phyloP scores from a whole-genome alignment of 2,113 vertebrate genomes.

The Nothoprocta perdicaria region DNA sequence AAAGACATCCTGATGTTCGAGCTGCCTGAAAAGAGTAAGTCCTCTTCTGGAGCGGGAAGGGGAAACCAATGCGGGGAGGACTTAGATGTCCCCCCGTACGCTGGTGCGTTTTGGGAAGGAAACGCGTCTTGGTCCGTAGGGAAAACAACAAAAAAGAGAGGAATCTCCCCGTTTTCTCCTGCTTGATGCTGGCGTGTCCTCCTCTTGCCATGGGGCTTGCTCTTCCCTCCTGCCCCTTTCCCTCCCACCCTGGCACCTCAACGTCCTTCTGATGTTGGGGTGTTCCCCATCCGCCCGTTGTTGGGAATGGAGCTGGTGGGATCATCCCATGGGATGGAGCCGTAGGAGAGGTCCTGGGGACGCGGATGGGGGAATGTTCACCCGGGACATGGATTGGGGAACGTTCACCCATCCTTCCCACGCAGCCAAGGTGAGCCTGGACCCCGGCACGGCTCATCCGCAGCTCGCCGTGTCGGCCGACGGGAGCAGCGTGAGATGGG shows the following conservation, averaged over 20 bases:
- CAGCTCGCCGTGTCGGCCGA: background rate
- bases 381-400: too few relatives aligned
- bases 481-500: background rate
- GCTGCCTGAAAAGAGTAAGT: conserved; percentile 19
- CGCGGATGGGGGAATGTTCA: too few relatives aligned
- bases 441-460: conserved; percentile 15
- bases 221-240: too few relatives aligned
- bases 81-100: accelerated
- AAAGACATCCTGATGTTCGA: conserved; percentile 40
- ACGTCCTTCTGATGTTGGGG: background rate
- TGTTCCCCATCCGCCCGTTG: too few relatives aligned
- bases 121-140: background rate
- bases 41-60: background rate
- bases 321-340: background rate
- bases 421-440: conserved; percentile 35
- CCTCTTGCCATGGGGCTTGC: background rate
- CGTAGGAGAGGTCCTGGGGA: too few relatives aligned
- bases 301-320: too few relatives aligned
- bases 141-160: background rate
- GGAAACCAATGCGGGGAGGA: accelerated
- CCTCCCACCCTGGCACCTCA: too few relatives aligned
- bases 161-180: too few relatives aligned
- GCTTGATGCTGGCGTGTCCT: background rate
- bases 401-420: too few relatives aligned
- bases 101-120: accelerated